Evolutionary conservation across 2,888 invertebrate genomes (phyloP).

Genomic region (Exocentrus adspersus): DNA sequence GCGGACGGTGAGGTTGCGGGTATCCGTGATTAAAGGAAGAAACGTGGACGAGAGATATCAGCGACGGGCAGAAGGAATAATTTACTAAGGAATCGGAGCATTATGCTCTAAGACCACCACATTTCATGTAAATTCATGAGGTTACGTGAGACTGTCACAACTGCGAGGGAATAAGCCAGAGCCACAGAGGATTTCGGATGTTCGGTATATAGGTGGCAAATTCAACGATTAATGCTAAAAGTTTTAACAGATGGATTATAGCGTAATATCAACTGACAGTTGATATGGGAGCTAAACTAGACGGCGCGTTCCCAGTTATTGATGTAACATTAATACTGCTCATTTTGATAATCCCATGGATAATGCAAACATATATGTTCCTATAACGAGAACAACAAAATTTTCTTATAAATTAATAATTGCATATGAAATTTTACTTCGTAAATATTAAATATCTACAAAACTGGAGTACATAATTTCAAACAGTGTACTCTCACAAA

Average conservation of each 20-base stretch:
- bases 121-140: constrained; percentile 57
- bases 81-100: constrained; percentile 13
- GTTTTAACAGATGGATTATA: constrained; percentile 15
- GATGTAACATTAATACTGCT: constrained; percentile 4
- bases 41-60: constrained; percentile 20
- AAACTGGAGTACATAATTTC: background rate
- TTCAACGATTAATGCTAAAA: constrained; percentile 15
- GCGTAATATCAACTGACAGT: constrained; percentile 15
- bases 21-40: constrained; percentile 18
- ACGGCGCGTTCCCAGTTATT: background rate
- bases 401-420: no score
- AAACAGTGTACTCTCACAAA: no score
- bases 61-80: constrained; percentile 13
- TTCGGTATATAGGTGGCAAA: constrained; percentile 9
- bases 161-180: constrained; percentile 1
- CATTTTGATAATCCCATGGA: no score
- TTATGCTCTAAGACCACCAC: constrained; percentile 39
- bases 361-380: no score
- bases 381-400: no score
- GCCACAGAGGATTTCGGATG: background rate
- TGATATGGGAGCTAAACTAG: constrained; percentile 17
- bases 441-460: background rate
- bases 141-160: constrained; percentile 52
- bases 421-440: no score
- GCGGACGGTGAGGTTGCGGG: constrained; percentile 8